Evolutionary conservation across 2,113 vertebrate species (phyloP).

Genomic region (Seriola aureovittata): DNA sequence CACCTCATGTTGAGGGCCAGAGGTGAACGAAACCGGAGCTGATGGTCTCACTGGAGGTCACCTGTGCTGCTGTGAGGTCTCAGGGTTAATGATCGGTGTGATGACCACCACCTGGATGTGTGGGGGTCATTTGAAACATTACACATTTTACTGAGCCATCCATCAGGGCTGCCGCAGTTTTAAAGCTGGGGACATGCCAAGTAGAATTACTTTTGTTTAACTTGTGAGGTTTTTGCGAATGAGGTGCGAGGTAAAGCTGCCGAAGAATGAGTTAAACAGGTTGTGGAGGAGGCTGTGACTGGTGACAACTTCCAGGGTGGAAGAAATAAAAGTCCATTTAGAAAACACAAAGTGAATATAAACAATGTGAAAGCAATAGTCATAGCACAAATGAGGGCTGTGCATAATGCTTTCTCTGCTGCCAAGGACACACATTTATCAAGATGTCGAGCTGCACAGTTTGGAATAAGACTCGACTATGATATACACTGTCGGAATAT

Average conservation of each 20-base stretch:
- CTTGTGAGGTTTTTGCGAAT: slow-evolving; percentile 24
- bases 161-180: slow-evolving; percentile 15
- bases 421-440: slow-evolving; percentile 25
- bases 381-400: not conserved
- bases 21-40: slow-evolving; percentile 55
- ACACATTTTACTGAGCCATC: slow-evolving; percentile 44
- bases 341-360: not conserved
- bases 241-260: slow-evolving; percentile 18
- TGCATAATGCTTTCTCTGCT: slow-evolving; percentile 13
- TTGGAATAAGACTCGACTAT: slow-evolving; percentile 33
- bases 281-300: slow-evolving; percentile 8
- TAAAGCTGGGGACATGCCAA: not conserved
- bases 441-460: not conserved
- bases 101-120: slow-evolving; percentile 67
- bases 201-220: slow-evolving; percentile 38
- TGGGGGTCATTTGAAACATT: slow-evolving; percentile 33
- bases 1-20: slow-evolving; percentile 31
- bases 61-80: slow-evolving; percentile 54
- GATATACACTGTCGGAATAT: slow-evolving; percentile 44
- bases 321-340: slow-evolving; percentile 15
- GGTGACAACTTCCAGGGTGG: not conserved
- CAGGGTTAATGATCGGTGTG: slow-evolving; percentile 54
- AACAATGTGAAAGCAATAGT: slow-evolving; percentile 21
- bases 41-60: slow-evolving; percentile 48
- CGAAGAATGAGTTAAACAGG: slow-evolving; percentile 9